phyloP scores from a whole-genome alignment of 2,888 invertebrate genomes.

The Protonemura montana region DNA sequence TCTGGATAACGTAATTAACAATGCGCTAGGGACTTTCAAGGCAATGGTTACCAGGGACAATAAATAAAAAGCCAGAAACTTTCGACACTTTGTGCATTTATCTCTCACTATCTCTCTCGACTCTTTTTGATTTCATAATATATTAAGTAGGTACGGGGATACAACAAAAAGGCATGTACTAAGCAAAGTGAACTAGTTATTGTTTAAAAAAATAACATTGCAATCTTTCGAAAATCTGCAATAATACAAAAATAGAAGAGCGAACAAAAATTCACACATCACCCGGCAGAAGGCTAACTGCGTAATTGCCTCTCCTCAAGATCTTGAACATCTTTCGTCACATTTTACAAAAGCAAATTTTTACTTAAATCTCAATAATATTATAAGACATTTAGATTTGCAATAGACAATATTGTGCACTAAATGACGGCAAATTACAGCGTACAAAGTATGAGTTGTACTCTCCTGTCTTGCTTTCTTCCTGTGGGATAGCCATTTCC shows the following conservation, averaged over 20 bases:
- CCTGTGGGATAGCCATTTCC: neutral
- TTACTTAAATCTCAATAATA: conserved; percentile 43
- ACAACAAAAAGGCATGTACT: conserved; percentile 3
- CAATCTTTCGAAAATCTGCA: conserved; percentile 46
- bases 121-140: conserved; percentile 25
- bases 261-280: conserved; percentile 44
- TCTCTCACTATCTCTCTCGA: conserved; percentile 9
- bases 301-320: conserved; percentile 29
- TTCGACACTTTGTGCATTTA: conserved; percentile 7
- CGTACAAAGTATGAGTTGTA: conserved; percentile 42
- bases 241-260: conserved; percentile 50
- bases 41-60: neutral
- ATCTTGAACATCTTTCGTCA: conserved; percentile 39
- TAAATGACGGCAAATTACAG: conserved; percentile 37
- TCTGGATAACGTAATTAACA: neutral
- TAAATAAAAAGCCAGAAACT: neutral
- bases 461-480: conserved; percentile 34
- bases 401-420: conserved; percentile 48
- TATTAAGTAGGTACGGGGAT: conserved; percentile 13
- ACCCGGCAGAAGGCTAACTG: neutral
- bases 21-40: neutral
- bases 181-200: conserved; percentile 31
- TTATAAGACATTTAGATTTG: conserved; percentile 41
- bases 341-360: conserved; percentile 30
- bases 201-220: conserved; percentile 49